Evolutionary conservation across 2,797 vertebrate genomes (phyloP), one percentile per base, ranked within the genome.

Genomic region (Myioborus miniatus): DNA sequence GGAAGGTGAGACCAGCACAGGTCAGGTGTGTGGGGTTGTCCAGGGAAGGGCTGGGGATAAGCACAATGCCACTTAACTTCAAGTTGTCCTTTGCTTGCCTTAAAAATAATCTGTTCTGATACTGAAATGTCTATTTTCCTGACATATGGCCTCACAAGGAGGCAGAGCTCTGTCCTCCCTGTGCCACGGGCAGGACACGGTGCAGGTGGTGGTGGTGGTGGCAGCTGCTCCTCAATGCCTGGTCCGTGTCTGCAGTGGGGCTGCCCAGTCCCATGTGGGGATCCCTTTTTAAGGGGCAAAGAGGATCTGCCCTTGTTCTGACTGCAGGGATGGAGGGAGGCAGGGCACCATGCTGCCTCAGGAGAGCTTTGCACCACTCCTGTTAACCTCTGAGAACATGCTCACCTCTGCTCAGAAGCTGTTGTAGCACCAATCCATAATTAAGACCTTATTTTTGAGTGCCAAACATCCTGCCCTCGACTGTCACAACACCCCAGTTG

Each of bases 21-120:
- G 56, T 59, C 32, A 55, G 58, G 36, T 1, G 20, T 6, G 22
- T 16, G 50, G 67, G 63, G 29, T 0, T 82, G 39, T 56, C 77
- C 65, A 74, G 89, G 74, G 93, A 62, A 86, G 67, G 72, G 43
- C 27, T 75, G 88, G 79, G 83, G 44, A 86, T 79, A 93, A 92
- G 93, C 94, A 95, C 92, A 49, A 74, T 58, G 94, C 75, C 88
- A 90, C 94, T 96, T 96, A 81, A 49, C 63, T 91, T 83, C 60
- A 37, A 36, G 10, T 59, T 87, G 86, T 89, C 64, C 39, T 93
- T 86, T 50, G 30, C 87, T 94, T 94, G 70, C 88, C 85, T 94
- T 90, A 87, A 90, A 89, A 77, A 49, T 60, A 55, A 55, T 24
- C 70, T 0, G 0, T 52, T 69, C 59, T 12, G 27, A 39, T 56